These are phyloP conservation scores for Carassius auratus DNA, from an alignment of 2,113 vertebrate genomes.

Conservation along the genomic window DNA sequence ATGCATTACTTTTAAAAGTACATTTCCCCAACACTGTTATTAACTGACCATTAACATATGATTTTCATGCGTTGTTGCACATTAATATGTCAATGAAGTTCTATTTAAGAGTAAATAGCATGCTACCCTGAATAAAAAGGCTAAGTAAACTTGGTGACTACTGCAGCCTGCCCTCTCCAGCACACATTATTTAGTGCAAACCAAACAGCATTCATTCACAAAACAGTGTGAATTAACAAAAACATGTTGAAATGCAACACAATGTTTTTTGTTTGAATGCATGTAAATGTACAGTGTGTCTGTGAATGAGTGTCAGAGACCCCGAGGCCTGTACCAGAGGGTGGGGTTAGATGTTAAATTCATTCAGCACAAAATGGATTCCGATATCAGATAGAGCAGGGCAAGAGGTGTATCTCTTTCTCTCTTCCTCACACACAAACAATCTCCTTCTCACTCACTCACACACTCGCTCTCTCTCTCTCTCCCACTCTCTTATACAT, in stretches of 20 bases:
- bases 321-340: constrained; percentile 66
- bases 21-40: background rate
- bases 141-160: background rate
- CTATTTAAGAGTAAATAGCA: background rate
- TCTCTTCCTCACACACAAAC: constrained; percentile 54
- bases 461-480: constrained; percentile 52
- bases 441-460: constrained; percentile 32
- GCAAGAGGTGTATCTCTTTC: constrained; percentile 54
- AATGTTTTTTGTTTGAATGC: constrained; percentile 35
- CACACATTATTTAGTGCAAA: background rate
- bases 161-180: background rate
- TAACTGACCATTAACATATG: too few species aligned
- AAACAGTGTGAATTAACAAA: constrained; percentile 9
- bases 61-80: background rate
- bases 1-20: too few species aligned
- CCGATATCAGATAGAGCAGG: constrained; percentile 63
- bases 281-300: constrained; percentile 39
- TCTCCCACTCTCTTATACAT: constrained; percentile 52
- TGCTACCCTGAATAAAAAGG: background rate
- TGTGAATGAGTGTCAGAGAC: constrained; percentile 55
- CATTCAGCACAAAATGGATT: constrained; percentile 68
- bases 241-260: constrained; percentile 23
- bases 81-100: background rate
- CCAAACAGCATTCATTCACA: background rate
- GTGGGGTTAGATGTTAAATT: constrained; percentile 65